Evolutionary conservation across 2,888 invertebrate species (phyloP), one percentile per base, ranked within the genome.

Genomic region (Lasioglossum pauxillum): DNA sequence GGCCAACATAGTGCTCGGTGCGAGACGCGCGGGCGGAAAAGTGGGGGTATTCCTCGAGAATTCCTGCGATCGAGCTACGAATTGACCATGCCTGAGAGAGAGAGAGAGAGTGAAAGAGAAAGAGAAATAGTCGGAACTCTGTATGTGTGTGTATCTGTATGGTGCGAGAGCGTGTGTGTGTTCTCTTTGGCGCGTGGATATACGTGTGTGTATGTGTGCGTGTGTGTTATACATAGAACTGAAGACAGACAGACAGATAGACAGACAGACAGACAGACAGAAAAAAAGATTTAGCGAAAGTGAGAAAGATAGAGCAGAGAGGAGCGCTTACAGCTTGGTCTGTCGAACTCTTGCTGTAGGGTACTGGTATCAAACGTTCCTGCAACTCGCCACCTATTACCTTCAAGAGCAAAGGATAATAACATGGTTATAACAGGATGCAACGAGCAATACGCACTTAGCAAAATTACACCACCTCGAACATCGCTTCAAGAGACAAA

Each of bases 341-440:
- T 97, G 99, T 99, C 96, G 99, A 98, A 96, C 98, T 99, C 98
- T 99, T 99, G 98, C 99, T 99, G 98, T 99, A 99, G 96, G 99
- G 99, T 96, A 99, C 99, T 96, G 99, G 99, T 96, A 99, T 99
- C 98, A 99, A 98, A 97, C 99, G 98, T 97, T 99, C 99, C 98
- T 99, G 98, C 97, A 98, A 98, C 97, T 99, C 99, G 97, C 99
- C 99, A 98, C 99, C 99, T 98, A 99, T 99, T 98, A 99, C 99
- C 99, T 99, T 98, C 97, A 98, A 98, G 97, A 98, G 97, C 97
- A 97, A 98, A 97, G 96, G 90, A 90, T 88, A 91, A 91, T 88
- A 90, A 88, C 84, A 97, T 97, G 97, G 97, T 95, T 95, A 95
- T 94, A 95, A 95, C 91, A 94, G 93, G 93, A 92, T 95, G 95